phyloP scores from a whole-genome alignment of 2,888 invertebrate species.

The Drosophila monieri region DNA sequence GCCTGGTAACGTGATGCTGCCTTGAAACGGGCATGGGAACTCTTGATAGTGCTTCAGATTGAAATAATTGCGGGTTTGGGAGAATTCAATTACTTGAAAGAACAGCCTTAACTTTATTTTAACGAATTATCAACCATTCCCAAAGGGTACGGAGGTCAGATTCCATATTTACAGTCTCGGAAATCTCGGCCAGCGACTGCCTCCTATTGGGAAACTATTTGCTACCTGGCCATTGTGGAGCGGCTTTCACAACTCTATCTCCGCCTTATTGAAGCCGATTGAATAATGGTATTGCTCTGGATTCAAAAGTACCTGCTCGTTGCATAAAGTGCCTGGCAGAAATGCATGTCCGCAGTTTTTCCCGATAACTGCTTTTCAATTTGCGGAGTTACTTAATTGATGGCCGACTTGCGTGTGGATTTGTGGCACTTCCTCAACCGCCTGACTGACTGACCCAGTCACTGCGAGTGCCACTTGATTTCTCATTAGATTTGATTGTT shows the following conservation, averaged over 20 bases:
- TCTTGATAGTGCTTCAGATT: conserved; percentile 1
- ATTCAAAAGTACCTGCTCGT: conserved; percentile 37
- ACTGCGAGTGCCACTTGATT: conserved; percentile 40
- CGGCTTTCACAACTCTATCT: conserved; percentile 2
- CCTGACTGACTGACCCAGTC: conserved; percentile 1
- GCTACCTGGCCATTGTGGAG: too few species aligned
- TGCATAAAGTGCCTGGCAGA: conserved; percentile 35
- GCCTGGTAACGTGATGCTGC: conserved; percentile 54
- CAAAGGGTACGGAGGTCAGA: conserved; percentile 3
- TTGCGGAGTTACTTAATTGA: conserved; percentile 51
- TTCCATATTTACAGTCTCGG: background rate
- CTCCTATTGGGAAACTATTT: background rate
- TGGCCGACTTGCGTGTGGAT: conserved; percentile 38
- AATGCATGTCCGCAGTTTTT: conserved; percentile 51
- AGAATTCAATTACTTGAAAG: conserved; percentile 54
- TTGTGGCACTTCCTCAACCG: conserved; percentile 58
- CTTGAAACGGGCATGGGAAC: conserved; percentile 57
- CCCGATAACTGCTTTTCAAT: conserved; percentile 33
- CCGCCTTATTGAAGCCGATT: conserved; percentile 2
- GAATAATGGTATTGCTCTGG: conserved; percentile 38
- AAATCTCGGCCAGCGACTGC: background rate
- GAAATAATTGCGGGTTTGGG: conserved; percentile 2
- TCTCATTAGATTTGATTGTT: conserved; percentile 19
- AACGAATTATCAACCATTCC: conserved; percentile 20
- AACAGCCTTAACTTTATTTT: conserved; percentile 4